Base-by-base conservation (phyloP, 2,888 invertebrate genomes). In the Sicus ferrugineus region DNA sequence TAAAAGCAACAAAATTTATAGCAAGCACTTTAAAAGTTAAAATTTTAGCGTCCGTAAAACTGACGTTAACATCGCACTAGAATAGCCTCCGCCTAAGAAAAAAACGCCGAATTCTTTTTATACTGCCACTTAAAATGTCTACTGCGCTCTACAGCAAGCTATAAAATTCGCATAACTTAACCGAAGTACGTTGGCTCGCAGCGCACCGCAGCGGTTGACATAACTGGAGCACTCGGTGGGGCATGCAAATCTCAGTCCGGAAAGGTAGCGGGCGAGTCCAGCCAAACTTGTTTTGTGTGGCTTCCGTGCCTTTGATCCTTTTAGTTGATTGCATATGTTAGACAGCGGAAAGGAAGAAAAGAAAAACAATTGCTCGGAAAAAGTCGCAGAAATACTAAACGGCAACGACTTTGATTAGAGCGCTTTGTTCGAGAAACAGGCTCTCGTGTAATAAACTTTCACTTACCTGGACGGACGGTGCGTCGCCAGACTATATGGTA, bases 221-320 rank as follows among this genome's bases (percentile, higher is more conserved):
- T 34, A 61, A 61, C 61, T 61, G 38, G 61, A 61, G 61, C 61
- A 38, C 46, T 9, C n/a, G n/a, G n/a, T n/a, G n/a, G n/a, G n/a
- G n/a, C n/a, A n/a, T n/a, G n/a, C n/a, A n/a, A n/a, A n/a, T n/a
- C n/a, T n/a, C n/a, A n/a, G n/a, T n/a, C n/a, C n/a, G n/a, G n/a
- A n/a, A n/a, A n/a, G n/a, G n/a, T n/a, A n/a, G n/a, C n/a, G n/a
- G n/a, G n/a, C n/a, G n/a, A n/a, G n/a, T n/a, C n/a, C n/a, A n/a
- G n/a, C n/a, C n/a, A n/a, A n/a, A n/a, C n/a, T n/a, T n/a, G n/a
- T n/a, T n/a, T 26, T 6, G 31, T 19, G 42, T 28, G 38, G 28
- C 23, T 38, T 21, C 9, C 23, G 16, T 42, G 61, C 61, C 38
- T 61, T 38, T 61, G 61, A 61, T 61, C 34, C 61, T 61, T 61